Percentiles rank a stretch among this genome's conserved stretches.
These are phyloP conservation scores for Macrocentrus cingulum DNA, from an alignment of 1,140 invertebrate genomes.

Conservation along the genomic window DNA sequence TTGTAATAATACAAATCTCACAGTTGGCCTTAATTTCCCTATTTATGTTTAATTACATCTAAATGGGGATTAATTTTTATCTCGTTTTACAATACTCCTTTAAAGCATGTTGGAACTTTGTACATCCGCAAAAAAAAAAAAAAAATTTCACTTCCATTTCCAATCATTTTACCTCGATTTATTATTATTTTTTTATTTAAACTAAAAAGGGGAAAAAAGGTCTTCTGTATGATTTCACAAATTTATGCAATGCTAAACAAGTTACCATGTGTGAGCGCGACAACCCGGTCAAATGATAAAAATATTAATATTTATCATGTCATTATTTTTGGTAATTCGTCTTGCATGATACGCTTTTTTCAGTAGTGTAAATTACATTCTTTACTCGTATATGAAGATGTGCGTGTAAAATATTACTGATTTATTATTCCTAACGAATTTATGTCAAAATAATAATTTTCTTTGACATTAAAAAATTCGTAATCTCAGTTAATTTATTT, in stretches of 20 bases:
- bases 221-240: not conserved
- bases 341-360: constrained; percentile 59
- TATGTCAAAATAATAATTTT: no score
- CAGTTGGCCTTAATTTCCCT: constrained; percentile 13
- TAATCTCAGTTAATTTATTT: no score
- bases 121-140: no score
- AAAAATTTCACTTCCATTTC: constrained; percentile 1
- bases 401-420: not conserved
- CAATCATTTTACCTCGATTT: not conserved
- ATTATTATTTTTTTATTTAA: no score
- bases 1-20: not conserved
- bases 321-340: constrained; percentile 54
- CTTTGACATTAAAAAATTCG: no score
- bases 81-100: no score
- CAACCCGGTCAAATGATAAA: not conserved
- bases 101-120: no score
- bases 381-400: no score
- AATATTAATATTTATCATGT: constrained; percentile 48
- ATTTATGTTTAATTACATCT: constrained; percentile 10
- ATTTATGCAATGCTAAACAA: not conserved
- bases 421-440: no score
- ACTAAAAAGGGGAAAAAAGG: not conserved
- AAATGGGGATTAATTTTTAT: no score
- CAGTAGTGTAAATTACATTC: constrained; percentile 54
- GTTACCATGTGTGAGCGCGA: not conserved